Conservation (phyloP, 2,113 vertebrate species). For the Siniperca chuatsi region DNA sequence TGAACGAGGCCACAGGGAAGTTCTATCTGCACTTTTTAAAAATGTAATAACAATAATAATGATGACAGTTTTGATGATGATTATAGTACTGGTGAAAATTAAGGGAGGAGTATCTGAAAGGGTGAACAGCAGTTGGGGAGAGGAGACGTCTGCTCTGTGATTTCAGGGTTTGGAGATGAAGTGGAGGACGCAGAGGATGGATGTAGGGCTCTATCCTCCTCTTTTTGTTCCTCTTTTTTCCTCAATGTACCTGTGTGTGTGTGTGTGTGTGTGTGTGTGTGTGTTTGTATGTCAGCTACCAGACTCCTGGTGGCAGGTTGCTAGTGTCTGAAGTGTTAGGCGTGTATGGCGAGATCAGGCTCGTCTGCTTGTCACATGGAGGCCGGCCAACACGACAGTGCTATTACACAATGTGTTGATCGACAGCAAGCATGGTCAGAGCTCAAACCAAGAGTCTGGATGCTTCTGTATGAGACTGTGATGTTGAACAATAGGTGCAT, state of each 20-base stretch:
- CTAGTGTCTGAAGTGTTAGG: slow-evolving; percentile 61
- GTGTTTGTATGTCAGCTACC: slow-evolving; percentile 26
- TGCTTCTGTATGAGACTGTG: background rate
- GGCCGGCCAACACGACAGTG: slow-evolving; percentile 16
- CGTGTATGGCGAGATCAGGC: slow-evolving; percentile 47
- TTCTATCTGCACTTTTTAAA: slow-evolving; percentile 84
- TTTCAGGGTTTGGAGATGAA: slow-evolving; percentile 67
- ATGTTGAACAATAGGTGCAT: background rate
- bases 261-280: slow-evolving; percentile 1
- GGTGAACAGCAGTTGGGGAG: slow-evolving; percentile 66
- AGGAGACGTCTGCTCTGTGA: slow-evolving; percentile 67
- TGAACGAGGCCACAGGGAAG: slow-evolving; percentile 63
- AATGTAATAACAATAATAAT: slow-evolving; percentile 80
- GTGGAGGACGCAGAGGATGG: slow-evolving; percentile 74
- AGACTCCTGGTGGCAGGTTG: slow-evolving; percentile 56
- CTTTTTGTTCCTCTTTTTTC: slow-evolving; percentile 43
- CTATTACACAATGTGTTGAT: slow-evolving; percentile 41
- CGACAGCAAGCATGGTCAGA: slow-evolving; percentile 7
- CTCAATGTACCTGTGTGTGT: background rate
- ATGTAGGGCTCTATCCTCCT: slow-evolving; percentile 79
- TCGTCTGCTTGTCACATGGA: slow-evolving; percentile 46
- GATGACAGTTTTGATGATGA: slow-evolving; percentile 69
- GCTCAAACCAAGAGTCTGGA: background rate
- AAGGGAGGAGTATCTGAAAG: slow-evolving; percentile 75
- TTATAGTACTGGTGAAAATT: slow-evolving; percentile 67